phyloP scores from a whole-genome alignment of 1,140 invertebrate species.

The Drosophila trapezifrons region DNA sequence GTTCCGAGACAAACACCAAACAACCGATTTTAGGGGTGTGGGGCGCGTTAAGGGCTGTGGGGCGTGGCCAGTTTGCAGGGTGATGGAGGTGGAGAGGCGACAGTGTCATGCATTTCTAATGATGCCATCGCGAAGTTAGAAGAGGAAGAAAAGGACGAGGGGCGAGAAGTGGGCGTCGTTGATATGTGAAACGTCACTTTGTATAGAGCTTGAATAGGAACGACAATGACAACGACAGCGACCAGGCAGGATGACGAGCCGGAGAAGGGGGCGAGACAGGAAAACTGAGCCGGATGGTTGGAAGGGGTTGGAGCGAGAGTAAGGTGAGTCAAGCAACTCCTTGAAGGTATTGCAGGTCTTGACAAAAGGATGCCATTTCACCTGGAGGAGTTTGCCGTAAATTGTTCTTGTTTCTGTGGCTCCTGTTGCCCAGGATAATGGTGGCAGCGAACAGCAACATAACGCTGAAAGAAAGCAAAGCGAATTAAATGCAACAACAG shows the following conservation, averaged over 20 bases:
- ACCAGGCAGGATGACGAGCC: constrained; percentile 34
- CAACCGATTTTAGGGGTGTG: constrained; percentile 13
- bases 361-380: constrained; percentile 78
- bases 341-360: constrained; percentile 62
- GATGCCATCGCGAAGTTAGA: constrained; percentile 54
- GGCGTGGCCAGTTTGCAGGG: constrained; percentile 41
- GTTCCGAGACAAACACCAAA: constrained; percentile 37
- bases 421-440: constrained; percentile 53
- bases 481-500: constrained; percentile 68
- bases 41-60: constrained; percentile 17
- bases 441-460: constrained; percentile 50
- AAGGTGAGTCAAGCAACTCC: neutral
- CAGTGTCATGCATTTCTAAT: constrained; percentile 84
- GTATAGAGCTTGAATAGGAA: constrained; percentile 76
- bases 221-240: constrained; percentile 63
- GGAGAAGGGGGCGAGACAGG: constrained; percentile 17
- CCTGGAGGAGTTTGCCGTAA: constrained; percentile 71
- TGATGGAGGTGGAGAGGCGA: constrained; percentile 23
- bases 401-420: constrained; percentile 64
- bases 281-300: neutral
- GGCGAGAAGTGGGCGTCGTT: constrained; percentile 41
- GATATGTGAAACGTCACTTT: constrained; percentile 82
- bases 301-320: neutral
- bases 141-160: neutral
- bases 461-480: constrained; percentile 65